Evolutionary conservation across 2,888 invertebrate species (phyloP).

Genomic region (Parascotia fuliginaria): DNA sequence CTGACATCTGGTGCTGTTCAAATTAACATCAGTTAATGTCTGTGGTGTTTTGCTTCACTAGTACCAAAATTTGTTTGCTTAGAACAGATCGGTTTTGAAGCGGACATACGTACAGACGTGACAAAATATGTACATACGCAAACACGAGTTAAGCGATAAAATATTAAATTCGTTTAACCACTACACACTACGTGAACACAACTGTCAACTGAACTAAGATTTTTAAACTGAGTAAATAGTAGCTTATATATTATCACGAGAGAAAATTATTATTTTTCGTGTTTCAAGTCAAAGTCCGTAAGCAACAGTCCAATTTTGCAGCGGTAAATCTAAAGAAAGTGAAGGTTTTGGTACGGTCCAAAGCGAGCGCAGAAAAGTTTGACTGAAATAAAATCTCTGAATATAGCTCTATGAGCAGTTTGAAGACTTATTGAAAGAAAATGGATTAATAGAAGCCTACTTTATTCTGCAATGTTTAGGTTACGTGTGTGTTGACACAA

Average conservation of each 20-base stretch:
- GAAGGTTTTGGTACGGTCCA: slow-evolving; percentile 6
- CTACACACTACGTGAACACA: no score
- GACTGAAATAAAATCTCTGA: slow-evolving; percentile 15
- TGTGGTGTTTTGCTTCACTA: neutral
- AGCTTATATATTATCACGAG: no score
- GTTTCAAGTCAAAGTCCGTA: no score
- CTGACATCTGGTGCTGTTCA: neutral
- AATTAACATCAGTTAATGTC: neutral
- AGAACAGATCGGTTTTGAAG: neutral
- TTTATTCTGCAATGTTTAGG: neutral
- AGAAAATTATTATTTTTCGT: no score
- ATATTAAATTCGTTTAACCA: neutral
- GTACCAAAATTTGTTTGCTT: neutral
- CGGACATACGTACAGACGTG: neutral
- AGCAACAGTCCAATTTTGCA: slow-evolving; percentile 3
- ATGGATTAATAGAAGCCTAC: slow-evolving; percentile 23
- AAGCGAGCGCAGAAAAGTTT: slow-evolving; percentile 12
- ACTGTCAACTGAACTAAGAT: no score
- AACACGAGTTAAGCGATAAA: neutral
- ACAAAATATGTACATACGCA: neutral
- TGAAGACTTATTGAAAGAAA: slow-evolving; percentile 19
- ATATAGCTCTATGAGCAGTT: slow-evolving; percentile 35
- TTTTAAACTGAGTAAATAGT: no score
- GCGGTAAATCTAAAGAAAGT: slow-evolving; percentile 19
- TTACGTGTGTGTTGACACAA: no score